A percentile compares a stretch with the other conserved stretches of the same genome.
Evolutionary conservation across 1,140 invertebrate genomes (phyloP).

Genomic region (Sesamia nonagrioides): DNA sequence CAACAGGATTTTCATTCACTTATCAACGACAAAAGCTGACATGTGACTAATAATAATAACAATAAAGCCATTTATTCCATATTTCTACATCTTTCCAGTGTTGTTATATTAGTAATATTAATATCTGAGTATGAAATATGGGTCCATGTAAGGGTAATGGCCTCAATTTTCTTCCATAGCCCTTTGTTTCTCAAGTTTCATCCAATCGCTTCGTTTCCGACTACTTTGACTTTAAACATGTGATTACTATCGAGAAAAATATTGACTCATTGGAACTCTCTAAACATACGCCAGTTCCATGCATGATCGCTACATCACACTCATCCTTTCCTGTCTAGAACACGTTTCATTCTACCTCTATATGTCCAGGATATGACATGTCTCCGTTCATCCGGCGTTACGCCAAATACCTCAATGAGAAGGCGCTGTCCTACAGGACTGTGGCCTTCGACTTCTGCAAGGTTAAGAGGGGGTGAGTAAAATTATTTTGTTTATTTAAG

Average conservation of each 20-base stretch:
- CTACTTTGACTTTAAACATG: too few relatives aligned
- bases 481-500: neutral
- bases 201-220: too few relatives aligned
- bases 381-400: constrained; percentile 99
- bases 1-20: too few relatives aligned
- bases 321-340: neutral
- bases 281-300: neutral
- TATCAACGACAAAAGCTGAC: too few relatives aligned
- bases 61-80: too few relatives aligned
- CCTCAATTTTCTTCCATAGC: too few relatives aligned
- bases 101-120: too few relatives aligned
- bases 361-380: constrained; percentile 98
- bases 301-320: constrained; percentile 16
- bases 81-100: too few relatives aligned
- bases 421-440: constrained; percentile 98
- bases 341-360: constrained; percentile 12
- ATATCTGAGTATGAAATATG: too few relatives aligned
- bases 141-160: too few relatives aligned
- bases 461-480: constrained; percentile 97
- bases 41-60: too few relatives aligned
- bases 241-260: neutral
- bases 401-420: constrained; percentile 99
- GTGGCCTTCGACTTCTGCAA: constrained; percentile 99
- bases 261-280: neutral
- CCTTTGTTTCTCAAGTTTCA: too few relatives aligned